phyloP scores from a whole-genome alignment of 92 coral and sea anemone species.

The Phenganax subtilis region DNA sequence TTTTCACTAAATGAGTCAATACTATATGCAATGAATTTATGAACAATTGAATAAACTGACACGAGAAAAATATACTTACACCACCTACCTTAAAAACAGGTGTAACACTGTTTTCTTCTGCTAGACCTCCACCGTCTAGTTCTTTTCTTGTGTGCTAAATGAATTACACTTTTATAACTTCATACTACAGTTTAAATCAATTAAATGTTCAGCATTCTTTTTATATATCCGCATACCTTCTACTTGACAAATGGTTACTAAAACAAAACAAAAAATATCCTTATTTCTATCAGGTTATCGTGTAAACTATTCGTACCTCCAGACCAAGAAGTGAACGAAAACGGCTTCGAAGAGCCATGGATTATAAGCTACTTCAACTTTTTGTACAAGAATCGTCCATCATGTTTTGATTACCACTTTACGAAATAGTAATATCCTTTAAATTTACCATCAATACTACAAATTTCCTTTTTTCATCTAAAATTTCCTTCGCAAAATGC shows the following conservation, averaged over 20 bases:
- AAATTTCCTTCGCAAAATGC: too few relatives aligned
- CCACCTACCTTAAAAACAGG: constrained; percentile 16
- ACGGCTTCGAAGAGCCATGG: constrained; percentile 80
- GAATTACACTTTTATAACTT: background rate
- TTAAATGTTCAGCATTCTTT: background rate
- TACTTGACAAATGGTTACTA: background rate
- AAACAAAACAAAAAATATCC: background rate
- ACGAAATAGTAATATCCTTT: too few relatives aligned
- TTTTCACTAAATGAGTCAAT: too few relatives aligned
- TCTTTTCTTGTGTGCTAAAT: constrained; percentile 35
- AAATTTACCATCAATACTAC: too few relatives aligned
- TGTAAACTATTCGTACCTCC: constrained; percentile 58
- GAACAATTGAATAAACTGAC: background rate
- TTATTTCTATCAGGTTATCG: background rate
- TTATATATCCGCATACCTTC: background rate
- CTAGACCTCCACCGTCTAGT: constrained; percentile 24
- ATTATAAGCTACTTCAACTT: background rate
- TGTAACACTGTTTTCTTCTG: background rate
- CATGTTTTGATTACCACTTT: background rate
- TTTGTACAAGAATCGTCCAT: constrained; percentile 7
- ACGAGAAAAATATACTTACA: background rate
- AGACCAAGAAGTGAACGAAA: constrained; percentile 83
- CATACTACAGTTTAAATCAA: background rate
- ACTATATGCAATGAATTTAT: background rate
- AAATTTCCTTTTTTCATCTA: too few relatives aligned